A percentile compares a stretch with the other conserved stretches of the same genome.
phyloP scores from a whole-genome alignment of 2,888 invertebrate genomes.

The Chymomyza caudatula region DNA sequence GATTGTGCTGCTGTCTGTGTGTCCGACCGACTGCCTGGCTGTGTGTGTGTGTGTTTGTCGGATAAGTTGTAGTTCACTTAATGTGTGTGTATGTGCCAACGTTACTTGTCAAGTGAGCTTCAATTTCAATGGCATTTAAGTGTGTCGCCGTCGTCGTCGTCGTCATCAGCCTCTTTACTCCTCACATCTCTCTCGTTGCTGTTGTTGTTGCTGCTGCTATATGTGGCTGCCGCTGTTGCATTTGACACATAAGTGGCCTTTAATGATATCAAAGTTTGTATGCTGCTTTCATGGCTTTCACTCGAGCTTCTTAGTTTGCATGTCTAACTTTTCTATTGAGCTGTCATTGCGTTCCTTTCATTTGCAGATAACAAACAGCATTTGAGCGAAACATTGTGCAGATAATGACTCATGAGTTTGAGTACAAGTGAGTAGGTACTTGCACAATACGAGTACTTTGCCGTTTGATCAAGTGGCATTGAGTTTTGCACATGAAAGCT shows the following conservation, averaged over 20 bases:
- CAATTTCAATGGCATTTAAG: conserved; percentile 62
- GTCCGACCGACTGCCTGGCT: conserved; percentile 40
- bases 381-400: background rate
- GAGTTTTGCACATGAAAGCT: background rate
- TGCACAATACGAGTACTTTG: background rate
- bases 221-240: conserved; percentile 48
- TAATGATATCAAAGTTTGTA: conserved; percentile 62
- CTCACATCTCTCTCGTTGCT: no score
- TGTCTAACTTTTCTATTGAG: conserved; percentile 53
- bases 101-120: conserved; percentile 60
- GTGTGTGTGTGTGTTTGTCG: background rate
- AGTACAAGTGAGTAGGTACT: background rate
- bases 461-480: conserved; percentile 32
- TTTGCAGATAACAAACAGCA: conserved; percentile 27
- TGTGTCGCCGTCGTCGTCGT: conserved; percentile 29
- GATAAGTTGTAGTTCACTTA: conserved; percentile 7
- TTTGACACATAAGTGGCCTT: conserved; percentile 66
- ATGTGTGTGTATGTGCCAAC: conserved; percentile 30
- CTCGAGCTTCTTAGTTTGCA: conserved; percentile 35
- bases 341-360: conserved; percentile 51
- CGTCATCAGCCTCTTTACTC: conserved; percentile 1
- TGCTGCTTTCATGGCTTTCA: conserved; percentile 39
- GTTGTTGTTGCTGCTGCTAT: no score
- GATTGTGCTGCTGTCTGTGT: conserved; percentile 46
- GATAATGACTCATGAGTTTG: conserved; percentile 24